A percentile compares a stretch with the other conserved stretches of the same genome.
phyloP scores from a whole-genome alignment of 2,797 vertebrate genomes.

The Oreortyx pictus region DNA sequence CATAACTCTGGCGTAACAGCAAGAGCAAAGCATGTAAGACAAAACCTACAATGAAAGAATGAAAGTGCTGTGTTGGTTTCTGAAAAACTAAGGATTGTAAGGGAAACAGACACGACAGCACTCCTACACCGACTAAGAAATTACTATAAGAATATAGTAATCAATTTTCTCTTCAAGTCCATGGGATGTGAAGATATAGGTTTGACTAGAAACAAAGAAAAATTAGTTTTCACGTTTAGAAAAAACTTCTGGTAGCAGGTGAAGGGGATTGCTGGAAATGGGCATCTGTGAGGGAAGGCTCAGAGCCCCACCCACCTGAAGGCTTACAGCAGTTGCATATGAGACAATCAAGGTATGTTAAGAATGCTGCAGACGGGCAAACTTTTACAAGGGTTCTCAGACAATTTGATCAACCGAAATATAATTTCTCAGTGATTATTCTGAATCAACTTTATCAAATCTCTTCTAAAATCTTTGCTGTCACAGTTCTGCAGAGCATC shows the following conservation, averaged over 20 bases:
- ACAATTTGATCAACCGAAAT: neutral
- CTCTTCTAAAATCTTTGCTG: neutral
- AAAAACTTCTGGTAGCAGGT: neutral
- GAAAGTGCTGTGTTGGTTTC: neutral
- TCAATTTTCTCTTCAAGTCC: neutral
- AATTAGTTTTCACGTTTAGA: neutral
- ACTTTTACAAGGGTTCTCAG: neutral
- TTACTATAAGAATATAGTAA: neutral
- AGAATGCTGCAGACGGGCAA: rapidly evolving
- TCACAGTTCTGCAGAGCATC: neutral
- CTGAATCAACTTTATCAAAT: neutral
- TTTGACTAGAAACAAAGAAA: neutral
- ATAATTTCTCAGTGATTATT: neutral
- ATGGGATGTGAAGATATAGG: neutral
- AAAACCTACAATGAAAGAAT: neutral
- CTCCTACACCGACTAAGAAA: neutral
- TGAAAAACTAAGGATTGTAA: neutral
- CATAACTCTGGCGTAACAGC: neutral
- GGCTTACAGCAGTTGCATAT: neutral
- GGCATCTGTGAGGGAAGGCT: neutral
- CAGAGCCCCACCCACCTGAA: rapidly evolving
- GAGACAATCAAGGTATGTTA: rapidly evolving
- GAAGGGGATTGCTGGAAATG: neutral
- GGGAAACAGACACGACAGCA: neutral
- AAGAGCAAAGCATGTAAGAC: neutral